These are phyloP conservation scores for Solenopsis fugax DNA, from an alignment of 1,140 invertebrate genomes.

Conservation along the genomic window DNA sequence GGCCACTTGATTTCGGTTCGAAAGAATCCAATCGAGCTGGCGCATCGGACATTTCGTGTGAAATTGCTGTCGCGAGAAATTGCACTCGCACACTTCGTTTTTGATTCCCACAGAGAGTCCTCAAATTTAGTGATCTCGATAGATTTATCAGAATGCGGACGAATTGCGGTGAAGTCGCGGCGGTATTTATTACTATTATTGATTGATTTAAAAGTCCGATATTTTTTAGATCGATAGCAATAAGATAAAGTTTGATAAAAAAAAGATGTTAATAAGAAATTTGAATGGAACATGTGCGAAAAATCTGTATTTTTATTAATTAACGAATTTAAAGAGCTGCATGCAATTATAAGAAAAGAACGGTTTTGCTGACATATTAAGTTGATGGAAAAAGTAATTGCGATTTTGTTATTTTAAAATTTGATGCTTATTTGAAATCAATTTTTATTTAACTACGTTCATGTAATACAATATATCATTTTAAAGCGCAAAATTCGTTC, in stretches of 20 bases:
- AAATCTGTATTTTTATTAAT: too few relatives aligned
- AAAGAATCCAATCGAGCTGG: slow-evolving; percentile 49
- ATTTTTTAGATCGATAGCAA: neutral
- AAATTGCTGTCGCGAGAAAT: slow-evolving; percentile 55
- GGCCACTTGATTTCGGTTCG: slow-evolving; percentile 53
- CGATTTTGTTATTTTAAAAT: too few relatives aligned
- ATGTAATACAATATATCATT: too few relatives aligned
- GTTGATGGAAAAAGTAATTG: too few relatives aligned
- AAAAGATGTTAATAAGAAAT: too few relatives aligned
- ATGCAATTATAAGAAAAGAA: too few relatives aligned
- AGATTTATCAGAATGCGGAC: slow-evolving; percentile 14
- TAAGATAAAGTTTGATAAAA: neutral
- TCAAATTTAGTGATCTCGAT: slow-evolving; percentile 19
- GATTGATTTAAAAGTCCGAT: neutral
- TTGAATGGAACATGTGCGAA: too few relatives aligned
- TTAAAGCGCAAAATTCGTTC: too few relatives aligned
- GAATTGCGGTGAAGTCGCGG: neutral
- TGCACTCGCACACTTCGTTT: slow-evolving; percentile 36
- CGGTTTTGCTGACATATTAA: too few relatives aligned
- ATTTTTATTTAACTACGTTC: too few relatives aligned
- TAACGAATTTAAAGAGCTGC: too few relatives aligned
- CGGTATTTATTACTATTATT: slow-evolving; percentile 1
- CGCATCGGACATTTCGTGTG: slow-evolving; percentile 14
- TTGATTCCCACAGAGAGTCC: neutral
- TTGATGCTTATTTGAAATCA: too few relatives aligned